Conservation (phyloP, 2,888 invertebrate genomes). For the Strigamia transsilvanica region DNA sequence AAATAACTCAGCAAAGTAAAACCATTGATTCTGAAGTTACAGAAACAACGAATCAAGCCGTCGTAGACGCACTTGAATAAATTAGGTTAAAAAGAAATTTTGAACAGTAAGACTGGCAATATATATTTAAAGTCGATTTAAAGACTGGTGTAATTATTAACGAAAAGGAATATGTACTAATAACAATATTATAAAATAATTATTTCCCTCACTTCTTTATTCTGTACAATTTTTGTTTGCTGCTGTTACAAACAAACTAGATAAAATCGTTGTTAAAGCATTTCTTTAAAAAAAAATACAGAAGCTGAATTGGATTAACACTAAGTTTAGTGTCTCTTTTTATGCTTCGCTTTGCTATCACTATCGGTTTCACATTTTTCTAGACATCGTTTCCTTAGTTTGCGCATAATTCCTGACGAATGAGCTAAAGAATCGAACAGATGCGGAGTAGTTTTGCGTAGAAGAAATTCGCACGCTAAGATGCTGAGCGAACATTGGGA, state of each 20-base stretch:
- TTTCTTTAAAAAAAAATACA: too few species aligned
- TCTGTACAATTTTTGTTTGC: too few species aligned
- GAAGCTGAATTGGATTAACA: not conserved
- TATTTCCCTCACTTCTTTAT: too few species aligned
- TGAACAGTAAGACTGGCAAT: not conserved
- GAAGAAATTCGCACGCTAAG: not conserved
- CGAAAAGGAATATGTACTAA: not conserved
- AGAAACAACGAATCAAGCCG: too few species aligned
- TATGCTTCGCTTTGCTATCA: not conserved
- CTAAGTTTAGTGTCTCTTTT: not conserved
- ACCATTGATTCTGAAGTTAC: too few species aligned
- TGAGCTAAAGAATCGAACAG: not conserved
- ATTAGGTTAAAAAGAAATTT: not conserved
- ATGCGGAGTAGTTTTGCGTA: conserved; percentile 16
- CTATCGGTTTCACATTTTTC: not conserved
- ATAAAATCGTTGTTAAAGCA: too few species aligned
- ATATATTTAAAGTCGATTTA: not conserved
- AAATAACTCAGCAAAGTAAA: too few species aligned
- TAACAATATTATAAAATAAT: not conserved
- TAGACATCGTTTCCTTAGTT: not conserved
- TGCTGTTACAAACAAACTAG: too few species aligned
- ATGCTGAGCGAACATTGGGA: not conserved
- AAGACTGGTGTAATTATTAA: conserved; percentile 7
- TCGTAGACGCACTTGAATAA: too few species aligned
- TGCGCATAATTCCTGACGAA: not conserved